Base-by-base conservation (phyloP, 2,797 vertebrate genomes). In the Mycteria americana region DNA sequence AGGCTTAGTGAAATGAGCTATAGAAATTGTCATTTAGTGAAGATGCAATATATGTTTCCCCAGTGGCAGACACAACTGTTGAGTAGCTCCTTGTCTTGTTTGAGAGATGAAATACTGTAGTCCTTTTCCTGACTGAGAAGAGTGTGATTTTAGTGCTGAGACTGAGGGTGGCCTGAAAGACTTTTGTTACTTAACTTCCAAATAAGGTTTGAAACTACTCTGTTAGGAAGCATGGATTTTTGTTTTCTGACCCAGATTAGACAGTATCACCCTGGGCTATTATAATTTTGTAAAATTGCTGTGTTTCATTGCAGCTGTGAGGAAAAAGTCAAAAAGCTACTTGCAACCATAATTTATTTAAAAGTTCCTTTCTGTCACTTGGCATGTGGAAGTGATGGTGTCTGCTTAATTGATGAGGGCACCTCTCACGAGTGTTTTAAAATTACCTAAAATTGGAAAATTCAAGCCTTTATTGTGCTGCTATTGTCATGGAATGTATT, bases 361-460 rank as follows among this genome's bases (percentile, higher is more conserved):
- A 13, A 72, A 81, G 41, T 46, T 86, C 22, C 17, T 62, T 91
- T 75, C 45, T 82, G 60, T 88, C 77, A 6, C 4, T n/a, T 85
- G 41, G 7, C 51, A 35, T 0, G 0, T 57, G n/a, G 28, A 50
- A 87, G 16, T 2, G 0, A 5, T 48, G 13, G 1, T 68, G 15
- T 37, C 57, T 87, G 19, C 28, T 81, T 89, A 78, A 73, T 28
- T 93, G 22, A 48, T 81, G 21, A 48, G 30, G n/a, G 4, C 28
- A 37, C 18, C 13, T 89, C 54, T 79, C 0, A 0, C 11, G 8
- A 33, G 22, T 62, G 18, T 62, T 65, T 57, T 59, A 65, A 91
- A 93, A 62, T 82, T 51, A 31, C 8, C 31, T 74, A 30, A 80
- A 90, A 74, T 57, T 56, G 16, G 45, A 72, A 45, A 91, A 5